Conservation (phyloP, 2,888 invertebrate species). For the Patella depressa region DNA sequence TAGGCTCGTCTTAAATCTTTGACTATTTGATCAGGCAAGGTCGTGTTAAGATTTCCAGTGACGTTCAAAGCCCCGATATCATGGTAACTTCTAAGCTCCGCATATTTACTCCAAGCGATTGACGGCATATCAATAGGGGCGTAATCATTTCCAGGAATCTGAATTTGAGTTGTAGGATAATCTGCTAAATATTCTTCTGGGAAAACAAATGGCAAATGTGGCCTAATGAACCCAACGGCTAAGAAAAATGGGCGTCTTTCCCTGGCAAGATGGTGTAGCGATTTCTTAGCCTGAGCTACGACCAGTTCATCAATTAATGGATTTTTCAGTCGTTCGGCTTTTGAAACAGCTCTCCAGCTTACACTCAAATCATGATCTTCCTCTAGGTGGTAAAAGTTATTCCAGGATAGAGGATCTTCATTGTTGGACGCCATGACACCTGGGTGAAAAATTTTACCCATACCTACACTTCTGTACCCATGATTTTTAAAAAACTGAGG, state of each 20-base stretch:
- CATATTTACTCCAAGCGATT: constrained; percentile 13
- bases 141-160: constrained; percentile 14
- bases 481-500: constrained; percentile 45
- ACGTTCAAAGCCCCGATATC: constrained; percentile 28
- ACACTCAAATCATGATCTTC: not conserved
- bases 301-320: constrained; percentile 33
- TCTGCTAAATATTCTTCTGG: constrained; percentile 34
- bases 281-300: constrained; percentile 26
- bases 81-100: constrained; percentile 17
- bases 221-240: constrained; percentile 45
- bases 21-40: constrained; percentile 30
- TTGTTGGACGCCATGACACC: constrained; percentile 9
- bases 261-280: constrained; percentile 22
- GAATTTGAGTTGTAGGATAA: constrained; percentile 30
- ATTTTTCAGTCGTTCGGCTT: constrained; percentile 28
- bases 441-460: constrained; percentile 35
- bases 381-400: not conserved
- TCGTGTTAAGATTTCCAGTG: constrained; percentile 27
- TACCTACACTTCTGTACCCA: constrained; percentile 34
- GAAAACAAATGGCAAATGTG: constrained; percentile 43
- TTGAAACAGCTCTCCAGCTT: constrained; percentile 8
- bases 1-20: constrained; percentile 21
- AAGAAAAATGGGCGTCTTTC: constrained; percentile 41
- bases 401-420: constrained; percentile 16
- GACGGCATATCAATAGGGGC: constrained; percentile 16